phyloP scores from a whole-genome alignment of 2,888 invertebrate species.

The Ametastegia equiseti region DNA sequence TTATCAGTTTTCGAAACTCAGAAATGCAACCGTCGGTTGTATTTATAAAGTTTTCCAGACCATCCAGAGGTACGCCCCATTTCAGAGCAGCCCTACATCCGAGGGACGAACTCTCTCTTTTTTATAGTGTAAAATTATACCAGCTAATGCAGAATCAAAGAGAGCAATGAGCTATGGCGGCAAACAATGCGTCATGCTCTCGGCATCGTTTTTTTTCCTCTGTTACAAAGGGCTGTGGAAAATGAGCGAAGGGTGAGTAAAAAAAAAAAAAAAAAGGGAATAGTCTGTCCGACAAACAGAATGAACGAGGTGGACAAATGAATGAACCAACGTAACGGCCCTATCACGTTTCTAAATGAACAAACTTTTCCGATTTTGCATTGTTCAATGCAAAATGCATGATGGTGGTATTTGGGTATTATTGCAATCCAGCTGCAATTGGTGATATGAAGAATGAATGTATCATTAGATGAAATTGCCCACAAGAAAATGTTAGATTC shows the following conservation, averaged over 20 bases:
- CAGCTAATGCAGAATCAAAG: conserved; percentile 17
- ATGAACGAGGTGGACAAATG: conserved; percentile 3
- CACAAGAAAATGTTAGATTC: not conserved
- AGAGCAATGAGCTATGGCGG: conserved; percentile 30
- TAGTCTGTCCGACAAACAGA: not conserved
- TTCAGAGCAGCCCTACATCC: not conserved
- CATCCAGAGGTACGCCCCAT: not conserved
- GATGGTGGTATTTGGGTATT: not conserved
- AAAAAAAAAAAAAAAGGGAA: not conserved
- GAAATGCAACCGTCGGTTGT: not conserved
- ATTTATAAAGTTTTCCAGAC: not conserved
- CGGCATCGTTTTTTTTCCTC: conserved; percentile 1
- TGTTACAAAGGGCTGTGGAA: not conserved
- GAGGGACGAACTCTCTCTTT: not conserved
- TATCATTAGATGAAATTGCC: not conserved
- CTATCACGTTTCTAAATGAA: not conserved
- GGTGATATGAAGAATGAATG: not conserved
- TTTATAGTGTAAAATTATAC: conserved; percentile 13
- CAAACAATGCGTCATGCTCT: not conserved
- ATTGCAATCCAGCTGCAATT: not conserved
- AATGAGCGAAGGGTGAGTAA: not conserved
- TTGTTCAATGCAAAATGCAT: too few relatives aligned
- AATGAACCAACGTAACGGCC: not conserved
- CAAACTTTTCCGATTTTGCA: not conserved
- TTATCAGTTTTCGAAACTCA: not conserved